A percentile compares a stretch with the other conserved stretches of the same genome.
These are phyloP conservation scores for Pterostichus niger DNA, from an alignment of 2,888 invertebrate species.

Conservation along the genomic window DNA sequence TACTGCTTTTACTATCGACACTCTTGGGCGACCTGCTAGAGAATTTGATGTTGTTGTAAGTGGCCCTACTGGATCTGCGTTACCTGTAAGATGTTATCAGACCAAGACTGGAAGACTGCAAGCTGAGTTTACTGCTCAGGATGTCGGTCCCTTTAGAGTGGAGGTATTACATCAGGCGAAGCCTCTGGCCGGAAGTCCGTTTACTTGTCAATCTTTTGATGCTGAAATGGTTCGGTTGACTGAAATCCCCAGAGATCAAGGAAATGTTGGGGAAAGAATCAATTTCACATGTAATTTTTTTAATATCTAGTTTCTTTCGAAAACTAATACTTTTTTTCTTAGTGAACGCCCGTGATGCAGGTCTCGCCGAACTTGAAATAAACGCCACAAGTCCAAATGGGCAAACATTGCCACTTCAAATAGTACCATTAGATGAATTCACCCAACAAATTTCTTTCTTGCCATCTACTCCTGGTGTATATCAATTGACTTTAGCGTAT, in stretches of 20 bases:
- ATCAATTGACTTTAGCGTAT: slow-evolving; percentile 84
- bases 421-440: slow-evolving; percentile 84
- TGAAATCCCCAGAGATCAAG: slow-evolving; percentile 86
- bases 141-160: slow-evolving; percentile 83
- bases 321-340: slow-evolving; percentile 69
- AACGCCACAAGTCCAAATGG: slow-evolving; percentile 93
- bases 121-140: slow-evolving; percentile 94
- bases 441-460: slow-evolving; percentile 89
- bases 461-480: slow-evolving; percentile 90
- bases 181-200: slow-evolving; percentile 95
- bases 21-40: slow-evolving; percentile 89
- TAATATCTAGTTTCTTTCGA: not conserved
- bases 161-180: slow-evolving; percentile 95
- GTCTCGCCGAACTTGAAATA: slow-evolving; percentile 91
- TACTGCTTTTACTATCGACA: slow-evolving; percentile 93
- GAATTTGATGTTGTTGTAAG: slow-evolving; percentile 94
- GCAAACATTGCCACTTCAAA: slow-evolving; percentile 89
- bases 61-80: slow-evolving; percentile 76
- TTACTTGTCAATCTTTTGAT: slow-evolving; percentile 95
- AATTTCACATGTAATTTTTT: slow-evolving; percentile 85
- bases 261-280: slow-evolving; percentile 90
- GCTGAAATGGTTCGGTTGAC: slow-evolving; percentile 89
- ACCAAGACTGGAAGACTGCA: slow-evolving; percentile 97
- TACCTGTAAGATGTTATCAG: slow-evolving; percentile 89
- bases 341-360: slow-evolving; percentile 91